Percentiles rank a stretch among this genome's conserved stretches.
These are phyloP conservation scores for Triplophysa rosa DNA, from an alignment of 2,113 vertebrate genomes.

Conservation along the genomic window DNA sequence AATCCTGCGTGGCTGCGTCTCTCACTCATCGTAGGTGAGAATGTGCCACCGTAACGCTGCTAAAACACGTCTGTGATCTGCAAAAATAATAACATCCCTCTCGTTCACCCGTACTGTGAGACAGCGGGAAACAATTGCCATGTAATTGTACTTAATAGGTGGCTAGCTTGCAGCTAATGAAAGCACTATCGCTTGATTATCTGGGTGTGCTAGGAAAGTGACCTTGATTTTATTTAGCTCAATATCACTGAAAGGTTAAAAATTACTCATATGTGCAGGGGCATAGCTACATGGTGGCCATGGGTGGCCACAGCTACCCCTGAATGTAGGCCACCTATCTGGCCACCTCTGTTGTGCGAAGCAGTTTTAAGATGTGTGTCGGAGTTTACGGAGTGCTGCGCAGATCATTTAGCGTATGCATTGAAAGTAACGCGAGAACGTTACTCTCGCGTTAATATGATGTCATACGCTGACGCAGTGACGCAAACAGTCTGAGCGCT, in stretches of 20 bases:
- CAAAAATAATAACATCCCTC: slow-evolving; percentile 42
- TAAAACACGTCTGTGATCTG: slow-evolving; percentile 42
- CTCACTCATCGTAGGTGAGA: slow-evolving; percentile 34
- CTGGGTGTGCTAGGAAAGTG: slow-evolving; percentile 21
- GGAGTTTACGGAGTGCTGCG: too few relatives aligned
- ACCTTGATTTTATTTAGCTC: slow-evolving; percentile 9
- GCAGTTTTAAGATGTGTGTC: too few relatives aligned
- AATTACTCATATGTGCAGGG: neutral
- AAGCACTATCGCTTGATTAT: slow-evolving; percentile 19
- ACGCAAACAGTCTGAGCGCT: too few relatives aligned
- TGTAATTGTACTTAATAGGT: slow-evolving; percentile 44
- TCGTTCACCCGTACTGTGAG: neutral
- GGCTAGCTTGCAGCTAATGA: slow-evolving; percentile 33
- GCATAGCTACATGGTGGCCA: too few relatives aligned
- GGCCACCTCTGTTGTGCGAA: too few relatives aligned
- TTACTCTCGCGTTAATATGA: too few relatives aligned
- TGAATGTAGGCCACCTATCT: too few relatives aligned
- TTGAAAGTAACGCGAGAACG: too few relatives aligned
- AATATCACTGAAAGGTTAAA: slow-evolving; percentile 6
- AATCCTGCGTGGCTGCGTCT: slow-evolving; percentile 18
- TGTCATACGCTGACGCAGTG: too few relatives aligned
- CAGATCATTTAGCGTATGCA: too few relatives aligned
- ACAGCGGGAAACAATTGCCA: slow-evolving; percentile 18
- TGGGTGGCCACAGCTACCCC: too few relatives aligned
- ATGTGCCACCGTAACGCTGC: neutral